phyloP scores from a whole-genome alignment of 1,140 invertebrate species.

The Drosophila saltans region DNA sequence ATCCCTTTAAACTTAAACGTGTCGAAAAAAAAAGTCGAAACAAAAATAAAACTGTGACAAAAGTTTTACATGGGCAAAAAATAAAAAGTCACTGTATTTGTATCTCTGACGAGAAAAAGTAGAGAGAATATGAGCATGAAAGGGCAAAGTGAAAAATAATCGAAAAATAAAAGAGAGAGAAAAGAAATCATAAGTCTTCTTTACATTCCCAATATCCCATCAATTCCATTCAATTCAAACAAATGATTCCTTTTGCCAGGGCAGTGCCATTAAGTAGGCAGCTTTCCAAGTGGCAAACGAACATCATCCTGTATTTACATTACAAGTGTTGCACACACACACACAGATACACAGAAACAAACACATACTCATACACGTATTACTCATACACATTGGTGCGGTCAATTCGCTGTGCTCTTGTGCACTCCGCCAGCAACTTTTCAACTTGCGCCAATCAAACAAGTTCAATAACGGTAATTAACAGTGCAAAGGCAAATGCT shows the following conservation, averaged over 20 bases:
- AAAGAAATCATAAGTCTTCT: constrained; percentile 8
- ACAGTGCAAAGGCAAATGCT: constrained; percentile 64
- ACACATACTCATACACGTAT: constrained; percentile 10
- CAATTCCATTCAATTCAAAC: constrained; percentile 35
- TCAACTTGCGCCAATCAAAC: constrained; percentile 76
- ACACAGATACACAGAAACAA: not conserved
- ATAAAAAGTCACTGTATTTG: not conserved
- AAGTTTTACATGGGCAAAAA: not conserved
- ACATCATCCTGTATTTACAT: constrained; percentile 44
- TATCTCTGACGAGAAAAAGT: too few species aligned
- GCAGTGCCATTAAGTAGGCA: constrained; percentile 23
- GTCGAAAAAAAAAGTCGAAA: not conserved
- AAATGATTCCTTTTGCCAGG: constrained; percentile 4
- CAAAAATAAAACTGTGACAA: not conserved
- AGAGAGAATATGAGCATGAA: too few species aligned
- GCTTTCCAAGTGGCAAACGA: constrained; percentile 43
- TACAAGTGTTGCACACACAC: constrained; percentile 33
- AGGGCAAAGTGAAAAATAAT: too few species aligned
- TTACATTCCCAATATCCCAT: not conserved
- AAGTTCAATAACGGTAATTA: constrained; percentile 79
- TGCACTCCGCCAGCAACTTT: constrained; percentile 49
- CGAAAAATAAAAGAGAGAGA: not conserved
- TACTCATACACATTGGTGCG: constrained; percentile 21
- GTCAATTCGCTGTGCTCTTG: constrained; percentile 47
- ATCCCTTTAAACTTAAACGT: constrained; percentile 27